These are phyloP conservation scores for Chiloscyllium punctatum DNA, from an alignment of 2,797 vertebrate species.

Conservation along the genomic window DNA sequence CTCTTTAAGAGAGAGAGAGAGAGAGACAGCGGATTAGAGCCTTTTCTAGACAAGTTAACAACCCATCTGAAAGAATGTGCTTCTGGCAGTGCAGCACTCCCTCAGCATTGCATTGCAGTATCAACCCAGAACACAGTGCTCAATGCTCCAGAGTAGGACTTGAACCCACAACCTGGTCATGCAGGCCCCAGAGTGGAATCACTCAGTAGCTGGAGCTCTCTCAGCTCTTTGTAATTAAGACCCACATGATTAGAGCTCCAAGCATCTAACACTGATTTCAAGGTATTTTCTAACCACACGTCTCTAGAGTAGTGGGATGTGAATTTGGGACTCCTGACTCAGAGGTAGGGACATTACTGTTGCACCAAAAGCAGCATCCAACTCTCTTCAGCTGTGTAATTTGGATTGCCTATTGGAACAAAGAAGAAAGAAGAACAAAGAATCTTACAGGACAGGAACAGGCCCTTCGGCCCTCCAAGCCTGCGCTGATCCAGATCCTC, in stretches of 20 bases:
- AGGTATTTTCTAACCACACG: no score
- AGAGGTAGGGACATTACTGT: no score
- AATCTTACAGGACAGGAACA: no score
- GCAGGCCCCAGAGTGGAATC: neutral
- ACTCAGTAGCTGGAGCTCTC: neutral
- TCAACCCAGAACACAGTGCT: neutral
- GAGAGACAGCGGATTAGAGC: neutral
- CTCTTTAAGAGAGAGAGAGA: neutral
- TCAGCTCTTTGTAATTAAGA: neutral
- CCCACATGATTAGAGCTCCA: neutral
- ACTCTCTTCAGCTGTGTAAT: neutral
- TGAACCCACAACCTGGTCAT: neutral
- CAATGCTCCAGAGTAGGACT: neutral
- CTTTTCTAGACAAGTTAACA: neutral
- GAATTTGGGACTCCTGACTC: no score
- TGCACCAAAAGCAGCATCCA: no score
- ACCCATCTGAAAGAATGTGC: neutral
- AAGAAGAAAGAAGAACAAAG: no score
- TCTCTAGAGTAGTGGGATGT: no score
- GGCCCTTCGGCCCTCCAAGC: no score
- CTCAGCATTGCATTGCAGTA: neutral
- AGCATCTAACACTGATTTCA: neutral
- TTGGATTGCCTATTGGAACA: neutral
- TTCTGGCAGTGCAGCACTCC: neutral
- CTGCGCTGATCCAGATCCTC: no score